phyloP scores from a whole-genome alignment of 2,888 invertebrate species.

The Formica aserva region DNA sequence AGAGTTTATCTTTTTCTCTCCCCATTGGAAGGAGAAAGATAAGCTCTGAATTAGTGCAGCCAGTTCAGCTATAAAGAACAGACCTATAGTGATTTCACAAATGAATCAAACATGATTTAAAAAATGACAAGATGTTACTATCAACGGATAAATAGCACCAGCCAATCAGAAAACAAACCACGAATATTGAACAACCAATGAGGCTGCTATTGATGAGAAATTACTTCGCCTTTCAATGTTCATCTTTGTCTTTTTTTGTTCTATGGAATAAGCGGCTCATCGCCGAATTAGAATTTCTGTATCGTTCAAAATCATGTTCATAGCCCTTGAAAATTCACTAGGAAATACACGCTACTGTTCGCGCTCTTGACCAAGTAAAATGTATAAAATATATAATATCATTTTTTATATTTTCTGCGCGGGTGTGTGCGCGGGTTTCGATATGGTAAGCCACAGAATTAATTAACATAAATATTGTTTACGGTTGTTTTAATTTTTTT shows the following conservation, averaged over 20 bases:
- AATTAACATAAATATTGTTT: slow-evolving; percentile 2
- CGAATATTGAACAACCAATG: not conserved
- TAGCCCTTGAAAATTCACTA: not conserved
- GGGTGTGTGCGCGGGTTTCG: not conserved
- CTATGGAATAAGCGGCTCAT: not conserved
- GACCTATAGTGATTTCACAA: not conserved
- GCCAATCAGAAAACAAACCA: not conserved
- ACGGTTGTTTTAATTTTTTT: not conserved
- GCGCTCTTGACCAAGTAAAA: not conserved
- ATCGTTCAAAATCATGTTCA: not conserved
- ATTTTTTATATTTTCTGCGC: not conserved
- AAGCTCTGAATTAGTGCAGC: no score
- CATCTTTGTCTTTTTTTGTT: no score
- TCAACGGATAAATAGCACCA: not conserved
- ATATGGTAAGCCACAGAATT: slow-evolving; percentile 3
- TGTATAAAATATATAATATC: not conserved
- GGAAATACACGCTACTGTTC: not conserved
- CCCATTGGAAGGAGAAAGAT: no score
- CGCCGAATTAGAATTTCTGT: not conserved
- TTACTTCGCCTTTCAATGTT: no score
- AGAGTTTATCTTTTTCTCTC: no score
- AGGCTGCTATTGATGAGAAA: no score
- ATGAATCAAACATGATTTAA: not conserved
- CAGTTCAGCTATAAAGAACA: no score
- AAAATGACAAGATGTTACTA: not conserved